Evolutionary conservation across 1,140 invertebrate genomes (phyloP).

Genomic region (Melipona quadrifasciata): DNA sequence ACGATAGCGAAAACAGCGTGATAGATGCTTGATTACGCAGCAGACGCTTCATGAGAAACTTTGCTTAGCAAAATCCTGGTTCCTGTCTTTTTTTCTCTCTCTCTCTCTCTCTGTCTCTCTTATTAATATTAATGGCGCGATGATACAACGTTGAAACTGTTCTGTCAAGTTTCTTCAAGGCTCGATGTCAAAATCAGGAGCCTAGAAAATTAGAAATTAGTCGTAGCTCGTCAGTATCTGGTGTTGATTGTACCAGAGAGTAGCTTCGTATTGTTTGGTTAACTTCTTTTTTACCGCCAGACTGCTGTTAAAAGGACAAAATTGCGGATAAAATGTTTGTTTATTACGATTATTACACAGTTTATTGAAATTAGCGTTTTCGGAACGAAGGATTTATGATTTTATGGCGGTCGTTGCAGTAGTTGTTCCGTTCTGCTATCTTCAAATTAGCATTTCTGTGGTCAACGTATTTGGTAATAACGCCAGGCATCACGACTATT

Average conservation of each 20-base stretch:
- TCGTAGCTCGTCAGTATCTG: background rate
- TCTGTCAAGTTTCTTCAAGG: slow-evolving; percentile 12
- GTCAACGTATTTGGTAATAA: slow-evolving; percentile 5
- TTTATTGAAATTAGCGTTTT: background rate
- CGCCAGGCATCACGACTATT: background rate
- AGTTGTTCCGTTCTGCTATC: background rate
- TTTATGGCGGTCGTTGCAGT: background rate
- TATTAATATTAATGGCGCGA: background rate
- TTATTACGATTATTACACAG: background rate
- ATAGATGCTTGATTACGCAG: slow-evolving; percentile 30
- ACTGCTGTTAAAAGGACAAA: too few relatives aligned
- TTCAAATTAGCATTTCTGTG: background rate
- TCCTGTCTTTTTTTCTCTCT: background rate
- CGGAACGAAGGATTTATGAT: background rate
- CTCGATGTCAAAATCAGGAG: background rate
- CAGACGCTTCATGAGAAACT: slow-evolving; percentile 16
- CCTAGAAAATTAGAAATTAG: background rate
- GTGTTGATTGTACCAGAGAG: background rate
- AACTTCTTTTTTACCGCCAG: too few relatives aligned
- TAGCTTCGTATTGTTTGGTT: too few relatives aligned
- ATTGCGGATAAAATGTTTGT: background rate
- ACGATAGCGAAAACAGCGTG: slow-evolving; percentile 45
- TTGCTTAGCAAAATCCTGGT: slow-evolving; percentile 28
- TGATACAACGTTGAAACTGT: background rate
- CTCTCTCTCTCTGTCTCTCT: too few relatives aligned